These are phyloP conservation scores for Enteromius fasciolatus DNA, from an alignment of 2,797 vertebrate genomes.

Conservation along the genomic window DNA sequence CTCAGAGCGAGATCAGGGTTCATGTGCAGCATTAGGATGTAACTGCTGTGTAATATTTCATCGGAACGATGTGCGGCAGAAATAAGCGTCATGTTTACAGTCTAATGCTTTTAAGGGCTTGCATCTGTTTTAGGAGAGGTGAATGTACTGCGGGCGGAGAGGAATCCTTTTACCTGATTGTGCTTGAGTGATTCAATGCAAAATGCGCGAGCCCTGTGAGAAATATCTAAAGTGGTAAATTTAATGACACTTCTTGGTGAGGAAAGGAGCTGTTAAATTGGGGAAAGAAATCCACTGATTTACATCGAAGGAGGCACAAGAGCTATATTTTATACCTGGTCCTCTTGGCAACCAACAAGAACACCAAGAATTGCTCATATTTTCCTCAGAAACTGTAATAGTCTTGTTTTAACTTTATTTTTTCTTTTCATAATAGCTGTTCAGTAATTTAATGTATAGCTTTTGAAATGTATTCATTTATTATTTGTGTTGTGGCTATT, in stretches of 20 bases:
- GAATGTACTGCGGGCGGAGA: background rate
- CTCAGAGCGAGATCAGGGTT: constrained; percentile 11
- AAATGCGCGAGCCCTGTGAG: background rate
- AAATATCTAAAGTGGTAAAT: background rate
- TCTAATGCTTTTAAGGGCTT: constrained; percentile 28
- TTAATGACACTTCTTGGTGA: background rate
- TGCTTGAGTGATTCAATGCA: background rate
- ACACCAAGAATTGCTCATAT: background rate
- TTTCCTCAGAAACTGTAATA: background rate
- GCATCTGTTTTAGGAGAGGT: constrained; percentile 13
- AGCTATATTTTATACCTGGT: background rate
- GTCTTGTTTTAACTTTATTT: background rate
- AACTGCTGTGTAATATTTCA: constrained; percentile 10
- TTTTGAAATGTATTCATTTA: background rate
- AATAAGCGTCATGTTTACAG: constrained; percentile 7
- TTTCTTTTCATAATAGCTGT: background rate
- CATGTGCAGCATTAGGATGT: constrained; percentile 16
- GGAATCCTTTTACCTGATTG: constrained; percentile 1
- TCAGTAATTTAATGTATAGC: background rate
- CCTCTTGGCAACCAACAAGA: background rate
- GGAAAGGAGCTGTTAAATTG: background rate
- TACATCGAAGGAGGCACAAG: background rate
- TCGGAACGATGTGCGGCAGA: background rate
- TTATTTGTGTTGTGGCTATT: background rate
- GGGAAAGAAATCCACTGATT: background rate